Evolutionary conservation across 1,140 invertebrate species (phyloP), one percentile per base, ranked within the genome.

Genomic region (Coelopa frigida): DNA sequence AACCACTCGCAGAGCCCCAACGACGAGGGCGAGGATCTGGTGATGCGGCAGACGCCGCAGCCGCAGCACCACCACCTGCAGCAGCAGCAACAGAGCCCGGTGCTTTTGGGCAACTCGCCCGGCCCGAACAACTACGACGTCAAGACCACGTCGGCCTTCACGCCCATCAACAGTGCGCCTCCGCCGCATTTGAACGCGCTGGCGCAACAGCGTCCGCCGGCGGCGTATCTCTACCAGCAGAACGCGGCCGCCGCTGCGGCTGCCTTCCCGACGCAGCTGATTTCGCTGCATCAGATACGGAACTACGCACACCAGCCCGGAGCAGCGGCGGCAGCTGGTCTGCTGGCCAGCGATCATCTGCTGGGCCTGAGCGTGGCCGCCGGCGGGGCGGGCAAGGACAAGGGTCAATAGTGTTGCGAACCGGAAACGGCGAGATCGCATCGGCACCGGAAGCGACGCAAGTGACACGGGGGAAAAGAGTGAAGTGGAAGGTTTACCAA

Each of bases 281-380:
- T 97, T 59, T 94, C 91, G 51, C 76, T 98, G 43, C 91, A 96
- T 72, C 92, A 96, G 73, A 96, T 97, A 58, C 81, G 93, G 59
- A 98, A 95, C 70, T 96, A 95, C 73, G 90, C 92, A 49, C 89
- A 93, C 68, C 90, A 94, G 67, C 89, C 89, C 5, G 58, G 64
- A 15, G 56, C 52, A 23, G 78, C 75, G 74, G 76, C 74, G 73
- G 47, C 70, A 70, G 52, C 76, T 75, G 77, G 75, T 5, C 53
- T 68, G 21, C 53, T 68, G 36, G 50, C 61, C 26, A 48, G 61
- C 51, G 67, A 70, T 54, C 67, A 70, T 53, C 49, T 70, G 15
- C 36, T 70, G n/a, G 61, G 67, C 17, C 54, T 70, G 23, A 52
- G 50, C 20, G 55, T 58, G 14, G 53, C 53, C 39, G 53, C 50